Evolutionary conservation across 2,888 invertebrate species (phyloP).

Genomic region (Acholoe squamosa): DNA sequence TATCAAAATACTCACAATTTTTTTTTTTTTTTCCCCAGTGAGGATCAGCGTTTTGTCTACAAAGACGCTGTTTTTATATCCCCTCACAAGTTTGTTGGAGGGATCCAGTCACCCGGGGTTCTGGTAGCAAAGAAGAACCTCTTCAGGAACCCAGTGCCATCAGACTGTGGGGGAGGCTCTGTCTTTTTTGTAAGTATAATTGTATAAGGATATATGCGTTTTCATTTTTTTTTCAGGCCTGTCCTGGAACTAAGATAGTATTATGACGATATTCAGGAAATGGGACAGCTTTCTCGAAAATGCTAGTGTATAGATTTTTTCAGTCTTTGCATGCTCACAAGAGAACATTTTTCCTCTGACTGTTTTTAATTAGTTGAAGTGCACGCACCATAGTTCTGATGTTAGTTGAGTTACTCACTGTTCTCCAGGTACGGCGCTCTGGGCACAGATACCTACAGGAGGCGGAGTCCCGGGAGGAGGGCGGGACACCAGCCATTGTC

Average conservation of each 20-base stretch:
- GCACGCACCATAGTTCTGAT: no score
- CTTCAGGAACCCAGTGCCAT: slow-evolving; percentile 84
- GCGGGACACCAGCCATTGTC: slow-evolving; percentile 89
- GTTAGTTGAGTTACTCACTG: no score
- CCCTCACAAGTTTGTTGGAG: slow-evolving; percentile 95
- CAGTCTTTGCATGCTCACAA: no score
- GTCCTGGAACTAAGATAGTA: no score
- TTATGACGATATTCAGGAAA: no score
- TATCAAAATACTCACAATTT: background rate
- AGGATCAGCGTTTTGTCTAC: slow-evolving; percentile 85
- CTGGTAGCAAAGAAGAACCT: slow-evolving; percentile 86
- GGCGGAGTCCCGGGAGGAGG: slow-evolving; percentile 86
- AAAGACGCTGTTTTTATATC: slow-evolving; percentile 96
- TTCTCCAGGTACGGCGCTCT: slow-evolving; percentile 81
- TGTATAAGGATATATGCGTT: no score
- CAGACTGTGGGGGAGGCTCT: slow-evolving; percentile 85
- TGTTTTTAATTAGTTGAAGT: no score
- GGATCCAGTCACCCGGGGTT: slow-evolving; percentile 92
- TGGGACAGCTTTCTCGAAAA: no score
- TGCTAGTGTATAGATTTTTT: no score
- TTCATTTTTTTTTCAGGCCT: no score
- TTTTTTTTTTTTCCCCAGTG: slow-evolving; percentile 69
- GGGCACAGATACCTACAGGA: slow-evolving; percentile 85
- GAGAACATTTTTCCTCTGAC: no score
- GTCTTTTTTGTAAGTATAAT: slow-evolving; percentile 85